A percentile compares a stretch with the other conserved stretches of the same genome.
Conservation (phyloP, 2,888 invertebrate species). For the Brenthis hecate region DNA sequence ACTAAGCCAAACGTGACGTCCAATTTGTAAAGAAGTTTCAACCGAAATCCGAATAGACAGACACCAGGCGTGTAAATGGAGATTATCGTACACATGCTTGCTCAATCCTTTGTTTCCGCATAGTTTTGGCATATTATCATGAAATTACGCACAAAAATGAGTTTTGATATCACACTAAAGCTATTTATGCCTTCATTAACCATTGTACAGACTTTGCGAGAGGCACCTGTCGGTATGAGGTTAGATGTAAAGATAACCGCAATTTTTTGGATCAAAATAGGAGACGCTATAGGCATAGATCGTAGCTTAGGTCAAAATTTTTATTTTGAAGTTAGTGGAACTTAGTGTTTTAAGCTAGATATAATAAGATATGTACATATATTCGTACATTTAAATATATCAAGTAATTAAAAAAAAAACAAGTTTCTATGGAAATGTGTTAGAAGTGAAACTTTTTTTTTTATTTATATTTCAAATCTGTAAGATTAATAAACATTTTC, state of each 20-base stretch:
- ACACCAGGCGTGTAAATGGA: conserved; percentile 23
- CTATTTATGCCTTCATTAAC: conserved; percentile 22
- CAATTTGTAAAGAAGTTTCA: too few relatives aligned
- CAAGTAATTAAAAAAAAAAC: too few relatives aligned
- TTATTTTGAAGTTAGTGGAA: too few relatives aligned
- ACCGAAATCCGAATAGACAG: neutral
- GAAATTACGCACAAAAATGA: conserved; percentile 33
- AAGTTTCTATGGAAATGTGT: too few relatives aligned
- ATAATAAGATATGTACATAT: too few relatives aligned
- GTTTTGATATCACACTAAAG: conserved; percentile 4
- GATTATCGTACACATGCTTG: conserved; percentile 37
- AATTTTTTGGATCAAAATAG: neutral
- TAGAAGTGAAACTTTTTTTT: too few relatives aligned
- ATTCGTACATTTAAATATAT: too few relatives aligned
- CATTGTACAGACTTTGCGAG: neutral
- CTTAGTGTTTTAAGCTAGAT: too few relatives aligned
- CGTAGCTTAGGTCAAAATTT: too few relatives aligned
- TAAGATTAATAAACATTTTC: too few relatives aligned
- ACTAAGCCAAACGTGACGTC: too few relatives aligned
- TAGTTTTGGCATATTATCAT: conserved; percentile 36
- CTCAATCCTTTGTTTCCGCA: conserved; percentile 39
- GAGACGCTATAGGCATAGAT: neutral
- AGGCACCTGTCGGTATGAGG: neutral
- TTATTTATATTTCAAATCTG: too few relatives aligned
- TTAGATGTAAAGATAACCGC: neutral